Conservation (phyloP, 2,888 invertebrate genomes). For the Drosophila conformis region DNA sequence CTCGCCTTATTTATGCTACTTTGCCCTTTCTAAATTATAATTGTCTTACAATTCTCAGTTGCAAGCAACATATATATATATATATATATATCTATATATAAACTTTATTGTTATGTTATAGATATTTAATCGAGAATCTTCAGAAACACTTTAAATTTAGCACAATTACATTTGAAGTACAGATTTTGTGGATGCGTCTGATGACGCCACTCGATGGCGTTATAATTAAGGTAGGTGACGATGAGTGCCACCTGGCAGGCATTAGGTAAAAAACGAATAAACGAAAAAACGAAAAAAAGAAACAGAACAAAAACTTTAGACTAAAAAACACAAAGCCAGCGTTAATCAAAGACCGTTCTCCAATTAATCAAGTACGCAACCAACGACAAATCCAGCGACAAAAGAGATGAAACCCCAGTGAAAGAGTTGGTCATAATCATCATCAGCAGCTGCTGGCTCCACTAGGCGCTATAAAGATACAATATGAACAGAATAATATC, state of each 20-base stretch:
- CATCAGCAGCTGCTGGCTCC: constrained; percentile 18
- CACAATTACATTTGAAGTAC: neutral
- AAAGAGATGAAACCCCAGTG: constrained; percentile 49
- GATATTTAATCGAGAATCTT: neutral
- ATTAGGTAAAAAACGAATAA: constrained; percentile 45
- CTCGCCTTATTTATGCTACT: constrained; percentile 41
- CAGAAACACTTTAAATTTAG: neutral
- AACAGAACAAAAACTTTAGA: neutral
- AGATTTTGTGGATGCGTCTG: constrained; percentile 41
- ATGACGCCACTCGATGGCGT: constrained; percentile 72
- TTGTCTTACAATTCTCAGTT: constrained; percentile 45
- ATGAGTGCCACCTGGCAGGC: constrained; percentile 63
- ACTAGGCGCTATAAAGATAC: constrained; percentile 48
- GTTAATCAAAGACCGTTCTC: constrained; percentile 26
- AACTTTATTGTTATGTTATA: neutral
- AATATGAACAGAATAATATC: constrained; percentile 43
- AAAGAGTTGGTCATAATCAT: constrained; percentile 28
- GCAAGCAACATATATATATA: neutral
- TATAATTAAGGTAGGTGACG: constrained; percentile 67
- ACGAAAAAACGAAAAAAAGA: no score
- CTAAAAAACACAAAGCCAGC: constrained; percentile 32
- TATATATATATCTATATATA: neutral
- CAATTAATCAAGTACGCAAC: constrained; percentile 69
- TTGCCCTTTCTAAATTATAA: constrained; percentile 57
- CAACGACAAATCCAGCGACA: constrained; percentile 62